Conservation (phyloP, 2,888 invertebrate genomes). For the Synanthedon andrenaeformis region DNA sequence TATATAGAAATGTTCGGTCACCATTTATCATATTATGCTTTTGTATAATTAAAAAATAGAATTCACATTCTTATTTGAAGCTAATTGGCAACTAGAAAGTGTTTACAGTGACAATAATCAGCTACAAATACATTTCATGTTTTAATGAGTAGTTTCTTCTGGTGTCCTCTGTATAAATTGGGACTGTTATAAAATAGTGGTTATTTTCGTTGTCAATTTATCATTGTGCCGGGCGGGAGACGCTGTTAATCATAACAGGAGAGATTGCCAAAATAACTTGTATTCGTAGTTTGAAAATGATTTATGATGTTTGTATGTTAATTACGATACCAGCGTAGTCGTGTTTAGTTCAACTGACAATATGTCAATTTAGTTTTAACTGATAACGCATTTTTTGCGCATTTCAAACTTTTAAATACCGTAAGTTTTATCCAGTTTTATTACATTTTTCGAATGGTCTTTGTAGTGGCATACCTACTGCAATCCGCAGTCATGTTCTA, state of each 20-base stretch:
- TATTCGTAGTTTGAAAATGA: constrained; percentile 42
- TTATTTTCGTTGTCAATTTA: constrained; percentile 57
- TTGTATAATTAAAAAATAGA: background rate
- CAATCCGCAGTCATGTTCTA: no score
- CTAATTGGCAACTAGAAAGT: background rate
- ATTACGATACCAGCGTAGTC: constrained; percentile 33
- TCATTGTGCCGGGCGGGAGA: constrained; percentile 35
- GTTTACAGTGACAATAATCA: background rate
- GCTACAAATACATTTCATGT: constrained; percentile 1
- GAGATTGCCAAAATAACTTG: constrained; percentile 62
- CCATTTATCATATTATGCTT: no score
- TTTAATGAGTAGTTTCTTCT: constrained; percentile 13
- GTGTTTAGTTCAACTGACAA: constrained; percentile 11
- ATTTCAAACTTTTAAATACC: background rate
- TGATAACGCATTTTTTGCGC: no score
- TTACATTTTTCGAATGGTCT: no score
- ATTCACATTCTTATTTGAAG: background rate
- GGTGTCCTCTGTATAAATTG: constrained; percentile 13
- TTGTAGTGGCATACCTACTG: no score
- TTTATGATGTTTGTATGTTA: constrained; percentile 43
- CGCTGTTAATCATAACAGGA: constrained; percentile 36
- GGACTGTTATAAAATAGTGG: constrained; percentile 18
- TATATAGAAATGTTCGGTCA: background rate
- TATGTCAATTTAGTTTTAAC: no score
- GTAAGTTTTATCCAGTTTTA: no score